Evolutionary conservation across 2,888 invertebrate species (phyloP).

Genomic region (Idaea aversata): DNA sequence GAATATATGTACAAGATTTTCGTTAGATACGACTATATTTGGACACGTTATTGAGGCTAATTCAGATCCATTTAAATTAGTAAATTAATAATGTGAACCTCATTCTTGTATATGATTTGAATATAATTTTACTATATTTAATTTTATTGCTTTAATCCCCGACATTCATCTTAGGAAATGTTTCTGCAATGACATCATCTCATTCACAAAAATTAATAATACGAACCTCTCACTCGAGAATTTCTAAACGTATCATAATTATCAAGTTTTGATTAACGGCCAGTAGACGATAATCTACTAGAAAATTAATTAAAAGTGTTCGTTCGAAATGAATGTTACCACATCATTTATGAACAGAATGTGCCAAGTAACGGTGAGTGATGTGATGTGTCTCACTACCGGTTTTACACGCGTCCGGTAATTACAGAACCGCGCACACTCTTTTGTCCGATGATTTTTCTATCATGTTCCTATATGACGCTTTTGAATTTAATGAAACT

Average conservation of each 20-base stretch:
- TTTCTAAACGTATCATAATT: constrained; percentile 32
- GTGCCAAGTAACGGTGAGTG: constrained; percentile 72
- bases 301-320: constrained; percentile 75
- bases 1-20: background rate
- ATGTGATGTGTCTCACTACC: constrained; percentile 62
- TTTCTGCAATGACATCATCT: constrained; percentile 17
- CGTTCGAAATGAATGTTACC: constrained; percentile 69
- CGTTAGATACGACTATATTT: background rate
- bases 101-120: constrained; percentile 5
- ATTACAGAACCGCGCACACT: constrained; percentile 59
- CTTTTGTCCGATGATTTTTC: constrained; percentile 49
- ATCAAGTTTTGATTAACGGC: constrained; percentile 46
- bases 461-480: constrained; percentile 34
- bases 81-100: background rate
- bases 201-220: constrained; percentile 33
- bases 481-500: background rate
- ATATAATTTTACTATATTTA: constrained; percentile 11
- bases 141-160: constrained; percentile 10
- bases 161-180: constrained; percentile 13
- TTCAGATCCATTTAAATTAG: constrained; percentile 1
- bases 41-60: background rate
- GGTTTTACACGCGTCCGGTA: constrained; percentile 70
- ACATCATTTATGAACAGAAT: constrained; percentile 63
- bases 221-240: constrained; percentile 26
- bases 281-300: constrained; percentile 59